Evolutionary conservation across 1,140 invertebrate species (phyloP).

Genomic region (Protaetia brevitarsis): DNA sequence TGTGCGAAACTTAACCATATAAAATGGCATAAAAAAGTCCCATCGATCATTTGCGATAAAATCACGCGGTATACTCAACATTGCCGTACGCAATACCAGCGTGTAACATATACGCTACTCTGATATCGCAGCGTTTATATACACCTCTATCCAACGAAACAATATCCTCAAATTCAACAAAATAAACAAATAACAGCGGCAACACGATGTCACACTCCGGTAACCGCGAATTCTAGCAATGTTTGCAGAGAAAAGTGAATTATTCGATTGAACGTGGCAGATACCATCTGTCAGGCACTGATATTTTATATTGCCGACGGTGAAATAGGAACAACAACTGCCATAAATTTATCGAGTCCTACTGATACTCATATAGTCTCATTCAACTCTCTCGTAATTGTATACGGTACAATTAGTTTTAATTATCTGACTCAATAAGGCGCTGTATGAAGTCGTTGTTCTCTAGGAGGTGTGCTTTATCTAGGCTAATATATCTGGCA

Average conservation of each 20-base stretch:
- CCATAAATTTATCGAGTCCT: background rate
- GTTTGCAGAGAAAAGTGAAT: conserved; percentile 12
- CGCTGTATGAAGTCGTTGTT: too few species aligned
- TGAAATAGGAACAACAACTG: background rate
- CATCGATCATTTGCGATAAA: conserved; percentile 1
- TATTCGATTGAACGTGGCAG: conserved; percentile 10
- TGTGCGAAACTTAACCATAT: conserved; percentile 3
- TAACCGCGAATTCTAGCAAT: background rate
- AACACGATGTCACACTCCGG: background rate
- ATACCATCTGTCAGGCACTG: conserved; percentile 7
- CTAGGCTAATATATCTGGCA: too few species aligned
- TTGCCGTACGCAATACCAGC: background rate
- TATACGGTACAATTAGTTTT: background rate
- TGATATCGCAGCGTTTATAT: background rate
- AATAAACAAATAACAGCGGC: background rate
- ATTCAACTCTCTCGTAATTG: background rate
- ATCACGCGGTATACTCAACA: background rate
- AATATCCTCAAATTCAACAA: conserved; percentile 11
- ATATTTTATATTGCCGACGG: conserved; percentile 3
- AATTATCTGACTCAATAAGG: background rate
- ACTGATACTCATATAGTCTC: background rate
- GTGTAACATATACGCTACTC: background rate
- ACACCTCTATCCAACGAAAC: background rate
- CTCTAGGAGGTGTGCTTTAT: too few species aligned
- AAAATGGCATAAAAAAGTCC: background rate